Conservation (phyloP, 2,797 vertebrate genomes). For the Rhynchotus rufescens region DNA sequence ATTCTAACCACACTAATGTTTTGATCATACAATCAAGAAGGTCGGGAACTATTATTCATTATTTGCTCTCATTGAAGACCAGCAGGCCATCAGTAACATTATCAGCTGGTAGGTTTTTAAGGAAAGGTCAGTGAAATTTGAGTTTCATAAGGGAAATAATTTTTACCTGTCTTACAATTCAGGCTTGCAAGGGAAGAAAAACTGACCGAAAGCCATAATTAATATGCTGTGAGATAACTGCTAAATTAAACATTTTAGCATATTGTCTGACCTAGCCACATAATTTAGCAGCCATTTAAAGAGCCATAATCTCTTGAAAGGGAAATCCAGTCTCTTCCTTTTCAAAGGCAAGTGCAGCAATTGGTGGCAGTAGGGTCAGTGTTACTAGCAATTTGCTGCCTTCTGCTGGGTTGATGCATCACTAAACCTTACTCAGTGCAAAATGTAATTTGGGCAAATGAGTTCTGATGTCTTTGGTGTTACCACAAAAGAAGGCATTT, state of each 20-base stretch:
- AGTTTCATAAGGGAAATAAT: neutral
- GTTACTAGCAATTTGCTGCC: neutral
- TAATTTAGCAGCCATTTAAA: neutral
- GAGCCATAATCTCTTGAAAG: neutral
- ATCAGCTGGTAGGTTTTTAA: neutral
- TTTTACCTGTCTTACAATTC: neutral
- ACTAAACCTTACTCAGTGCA: neutral
- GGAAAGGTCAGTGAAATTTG: neutral
- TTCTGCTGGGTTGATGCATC: neutral
- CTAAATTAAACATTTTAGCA: constrained; percentile 16
- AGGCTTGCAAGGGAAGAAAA: neutral
- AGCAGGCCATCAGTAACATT: neutral
- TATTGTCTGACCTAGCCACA: neutral
- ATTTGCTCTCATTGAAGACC: neutral
- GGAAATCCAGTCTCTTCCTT: neutral
- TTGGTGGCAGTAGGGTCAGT: neutral
- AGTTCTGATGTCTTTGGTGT: neutral
- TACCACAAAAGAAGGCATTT: neutral
- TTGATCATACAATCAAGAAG: fast-evolving
- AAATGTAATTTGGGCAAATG: neutral
- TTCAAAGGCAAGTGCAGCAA: neutral
- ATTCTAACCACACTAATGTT: fast-evolving
- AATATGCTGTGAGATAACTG: constrained; percentile 1
- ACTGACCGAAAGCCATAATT: constrained; percentile 33
- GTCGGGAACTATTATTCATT: neutral